Base-by-base conservation (phyloP, 2,113 vertebrate genomes). In the Macquaria ambigua region DNA sequence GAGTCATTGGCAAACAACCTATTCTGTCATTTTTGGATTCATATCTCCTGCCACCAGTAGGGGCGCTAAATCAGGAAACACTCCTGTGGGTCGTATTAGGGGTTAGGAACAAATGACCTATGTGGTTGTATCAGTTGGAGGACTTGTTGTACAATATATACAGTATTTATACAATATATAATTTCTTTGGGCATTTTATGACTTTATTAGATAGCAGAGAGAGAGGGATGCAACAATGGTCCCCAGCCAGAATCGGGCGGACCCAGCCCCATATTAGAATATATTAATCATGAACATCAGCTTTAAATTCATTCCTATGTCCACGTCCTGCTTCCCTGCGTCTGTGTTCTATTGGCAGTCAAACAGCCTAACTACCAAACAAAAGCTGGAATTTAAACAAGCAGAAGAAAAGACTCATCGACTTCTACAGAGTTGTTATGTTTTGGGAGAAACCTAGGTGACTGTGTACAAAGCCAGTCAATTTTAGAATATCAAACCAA, bases 361-460 rank as follows among this genome's bases (percentile, higher is more conserved):
- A 46, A 82, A 71, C 77, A 67, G n/a, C 52, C 16, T 31, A 34
- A 67, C 31, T 39, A 76, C 78, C n/a, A 81, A 70, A 68, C 59
- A 80, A 75, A 74, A 67, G 21, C 28, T 58, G 68, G 53, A 83
- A 69, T 76, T 86, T 46, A 79, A 80, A 71, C 84, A 78, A 85
- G 66, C 67, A 50, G 66, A 80, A 61, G 28, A 69, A 31, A 34
- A 52, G 46, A 58, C 18, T 55, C 3, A 62, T 68, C 20, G 21
- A 48, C 64, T 76, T 48, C 50, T 23, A 37, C 73, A n/a, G 21
- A 78, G 56, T 39, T 77, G 61, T 86, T 78, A 53, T 37, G 41
- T 66, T 52, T 12, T n/a, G 50, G 59, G 25, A 71, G 80, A 70
- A 79, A 52, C 63, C 69, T 63, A n/a, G 41, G 71, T 53, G 71